These are phyloP conservation scores for Trichosurus vulpecula DNA, from an alignment of 2,797 vertebrate genomes.

Conservation along the genomic window DNA sequence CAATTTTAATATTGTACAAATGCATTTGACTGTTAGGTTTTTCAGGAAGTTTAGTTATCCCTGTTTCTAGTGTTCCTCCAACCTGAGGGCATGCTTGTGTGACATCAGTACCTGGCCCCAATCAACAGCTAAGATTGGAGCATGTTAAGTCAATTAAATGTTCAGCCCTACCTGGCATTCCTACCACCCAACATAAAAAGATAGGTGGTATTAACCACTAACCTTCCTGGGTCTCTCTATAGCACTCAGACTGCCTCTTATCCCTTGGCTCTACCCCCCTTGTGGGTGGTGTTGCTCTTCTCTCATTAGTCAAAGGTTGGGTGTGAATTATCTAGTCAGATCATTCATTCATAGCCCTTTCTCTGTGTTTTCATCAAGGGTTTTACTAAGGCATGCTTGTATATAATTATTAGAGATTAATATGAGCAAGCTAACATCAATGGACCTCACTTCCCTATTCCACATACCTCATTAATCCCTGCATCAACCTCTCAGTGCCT, in stretches of 20 bases:
- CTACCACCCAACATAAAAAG: background rate
- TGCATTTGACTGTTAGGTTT: background rate
- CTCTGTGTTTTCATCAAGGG: background rate
- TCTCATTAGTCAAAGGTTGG: background rate
- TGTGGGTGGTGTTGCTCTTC: background rate
- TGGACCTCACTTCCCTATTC: background rate
- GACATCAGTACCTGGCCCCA: background rate
- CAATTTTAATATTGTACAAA: background rate
- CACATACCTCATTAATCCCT: background rate
- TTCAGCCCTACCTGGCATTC: background rate
- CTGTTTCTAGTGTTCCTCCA: background rate
- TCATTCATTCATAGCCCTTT: background rate
- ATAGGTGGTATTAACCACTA: background rate
- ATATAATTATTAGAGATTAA: background rate
- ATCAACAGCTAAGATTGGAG: background rate
- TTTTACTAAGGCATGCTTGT: background rate
- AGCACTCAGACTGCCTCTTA: background rate
- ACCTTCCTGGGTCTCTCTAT: background rate
- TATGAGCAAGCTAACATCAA: background rate
- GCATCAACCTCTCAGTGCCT: background rate
- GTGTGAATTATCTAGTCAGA: background rate
- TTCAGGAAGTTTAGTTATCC: background rate
- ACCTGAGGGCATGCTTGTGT: background rate
- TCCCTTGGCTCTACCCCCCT: background rate
- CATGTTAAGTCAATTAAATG: background rate